Conservation (phyloP, 2,888 invertebrate genomes). For the Pristionchus entomophagus region DNA sequence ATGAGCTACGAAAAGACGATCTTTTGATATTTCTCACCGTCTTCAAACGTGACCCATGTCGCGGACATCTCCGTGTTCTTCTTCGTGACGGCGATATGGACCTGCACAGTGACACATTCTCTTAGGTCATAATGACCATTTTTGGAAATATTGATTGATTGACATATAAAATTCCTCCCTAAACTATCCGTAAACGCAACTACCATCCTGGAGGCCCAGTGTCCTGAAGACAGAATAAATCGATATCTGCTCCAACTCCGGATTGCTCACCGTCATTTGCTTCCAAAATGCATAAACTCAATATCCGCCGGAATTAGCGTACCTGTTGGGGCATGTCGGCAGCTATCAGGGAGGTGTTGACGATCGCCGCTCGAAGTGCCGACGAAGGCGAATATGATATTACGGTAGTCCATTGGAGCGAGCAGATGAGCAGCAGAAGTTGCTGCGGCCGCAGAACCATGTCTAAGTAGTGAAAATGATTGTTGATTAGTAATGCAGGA, state of each 20-base stretch:
- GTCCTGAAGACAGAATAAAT: no score
- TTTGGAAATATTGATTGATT: not conserved
- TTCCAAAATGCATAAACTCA: no score
- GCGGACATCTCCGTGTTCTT: constrained; percentile 70
- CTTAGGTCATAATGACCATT: not conserved
- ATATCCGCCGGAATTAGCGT: no score
- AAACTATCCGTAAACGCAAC: no score
- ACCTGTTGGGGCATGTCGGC: not conserved
- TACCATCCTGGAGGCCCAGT: no score
- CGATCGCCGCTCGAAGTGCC: not conserved
- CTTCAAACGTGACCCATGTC: constrained; percentile 65
- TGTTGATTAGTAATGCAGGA: no score
- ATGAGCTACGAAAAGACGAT: no score
- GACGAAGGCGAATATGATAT: not conserved
- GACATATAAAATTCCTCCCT: no score
- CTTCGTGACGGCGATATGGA: constrained; percentile 68
- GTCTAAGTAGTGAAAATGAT: no score
- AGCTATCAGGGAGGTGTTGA: not conserved
- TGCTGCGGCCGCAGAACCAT: no score
- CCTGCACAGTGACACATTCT: constrained; percentile 56
- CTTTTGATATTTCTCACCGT: constrained; percentile 2
- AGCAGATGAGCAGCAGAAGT: not conserved
- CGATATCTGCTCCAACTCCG: no score
- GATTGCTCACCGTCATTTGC: no score
- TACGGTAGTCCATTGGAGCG: not conserved